Percentiles rank a stretch among this genome's conserved stretches.
Evolutionary conservation across 2,888 invertebrate species (phyloP).

Genomic region (Cinara cedri): DNA sequence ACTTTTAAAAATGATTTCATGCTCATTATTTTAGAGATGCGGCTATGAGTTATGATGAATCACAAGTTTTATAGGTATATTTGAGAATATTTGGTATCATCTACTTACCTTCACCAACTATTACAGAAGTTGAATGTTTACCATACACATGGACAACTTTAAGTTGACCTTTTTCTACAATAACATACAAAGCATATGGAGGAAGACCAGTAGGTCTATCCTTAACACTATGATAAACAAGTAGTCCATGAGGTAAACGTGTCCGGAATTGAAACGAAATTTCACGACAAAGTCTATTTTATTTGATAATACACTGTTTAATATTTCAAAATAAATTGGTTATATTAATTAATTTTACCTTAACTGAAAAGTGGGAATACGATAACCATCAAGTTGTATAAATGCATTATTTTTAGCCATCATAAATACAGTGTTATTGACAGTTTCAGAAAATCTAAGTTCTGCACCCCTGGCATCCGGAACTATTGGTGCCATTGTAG

Average conservation of each 20-base stretch:
- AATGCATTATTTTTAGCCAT: constrained; percentile 89
- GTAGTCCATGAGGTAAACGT: constrained; percentile 82
- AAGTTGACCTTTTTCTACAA: constrained; percentile 88
- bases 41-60: no score
- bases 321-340: constrained; percentile 2
- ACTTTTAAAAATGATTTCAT: no score
- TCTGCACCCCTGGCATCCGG: constrained; percentile 78
- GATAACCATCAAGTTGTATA: constrained; percentile 88
- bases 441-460: constrained; percentile 84
- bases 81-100: no score
- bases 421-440: constrained; percentile 85
- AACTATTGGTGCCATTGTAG: constrained; percentile 69
- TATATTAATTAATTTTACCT: constrained; percentile 67
- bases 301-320: neutral
- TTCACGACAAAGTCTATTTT: constrained; percentile 78
- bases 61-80: no score
- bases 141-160: constrained; percentile 92
- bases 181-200: constrained; percentile 88
- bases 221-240: constrained; percentile 90
- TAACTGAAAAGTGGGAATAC: constrained; percentile 86
- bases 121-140: constrained; percentile 81
- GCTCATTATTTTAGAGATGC: no score
- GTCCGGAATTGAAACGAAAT: constrained; percentile 89
- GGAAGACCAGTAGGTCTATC: constrained; percentile 80
- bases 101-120: constrained; percentile 75